phyloP scores from a whole-genome alignment of 2,888 invertebrate species.

The Mythimna ferrago region DNA sequence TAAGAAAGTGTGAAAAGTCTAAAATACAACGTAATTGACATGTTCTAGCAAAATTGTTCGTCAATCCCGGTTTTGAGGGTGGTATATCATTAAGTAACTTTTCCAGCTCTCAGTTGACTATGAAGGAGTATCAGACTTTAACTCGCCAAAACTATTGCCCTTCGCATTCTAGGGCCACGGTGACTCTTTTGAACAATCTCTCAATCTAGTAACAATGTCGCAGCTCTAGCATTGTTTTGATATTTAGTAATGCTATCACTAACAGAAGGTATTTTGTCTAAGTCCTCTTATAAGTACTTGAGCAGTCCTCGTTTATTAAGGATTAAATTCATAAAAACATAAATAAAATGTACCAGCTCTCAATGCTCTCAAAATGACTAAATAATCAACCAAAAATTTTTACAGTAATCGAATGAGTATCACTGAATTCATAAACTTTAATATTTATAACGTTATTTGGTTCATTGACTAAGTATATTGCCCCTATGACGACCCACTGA shows the following conservation, averaged over 20 bases:
- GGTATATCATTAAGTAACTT: too few species aligned
- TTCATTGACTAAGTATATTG: background rate
- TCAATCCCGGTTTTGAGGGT: too few species aligned
- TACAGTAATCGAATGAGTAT: background rate
- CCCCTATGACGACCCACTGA: too few species aligned
- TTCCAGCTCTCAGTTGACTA: too few species aligned
- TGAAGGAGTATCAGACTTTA: too few species aligned
- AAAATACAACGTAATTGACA: background rate
- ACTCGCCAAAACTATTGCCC: too few species aligned
- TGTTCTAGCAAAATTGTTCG: background rate
- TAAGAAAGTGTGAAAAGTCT: background rate
- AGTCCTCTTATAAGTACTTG: background rate
- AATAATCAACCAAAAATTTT: background rate
- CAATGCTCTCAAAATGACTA: background rate
- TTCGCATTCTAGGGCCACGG: too few species aligned
- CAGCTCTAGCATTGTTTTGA: too few species aligned
- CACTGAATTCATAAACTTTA: conserved; percentile 5
- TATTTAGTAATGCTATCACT: background rate
- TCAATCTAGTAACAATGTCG: too few species aligned
- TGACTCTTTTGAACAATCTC: too few species aligned
- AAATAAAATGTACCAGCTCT: background rate
- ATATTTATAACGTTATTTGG: background rate
- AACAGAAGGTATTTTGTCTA: background rate
- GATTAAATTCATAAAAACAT: background rate
- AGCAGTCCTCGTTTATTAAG: background rate